Conservation (phyloP, 2,797 vertebrate species). For the Cossypha caffra region DNA sequence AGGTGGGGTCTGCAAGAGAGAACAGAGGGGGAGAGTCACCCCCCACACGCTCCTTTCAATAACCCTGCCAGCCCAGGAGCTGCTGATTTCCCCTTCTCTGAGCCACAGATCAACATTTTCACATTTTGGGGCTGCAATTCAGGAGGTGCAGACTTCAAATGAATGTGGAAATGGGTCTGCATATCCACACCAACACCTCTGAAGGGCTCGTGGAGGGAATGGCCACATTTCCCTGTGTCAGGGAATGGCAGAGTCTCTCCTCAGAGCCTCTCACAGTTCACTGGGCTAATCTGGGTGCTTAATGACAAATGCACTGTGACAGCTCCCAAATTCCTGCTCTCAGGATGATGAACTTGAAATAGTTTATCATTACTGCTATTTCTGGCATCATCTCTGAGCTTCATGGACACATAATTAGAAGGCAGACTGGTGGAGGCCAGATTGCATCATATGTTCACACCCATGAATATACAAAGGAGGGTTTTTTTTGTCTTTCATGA, state of each 20-base stretch:
- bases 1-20: not conserved
- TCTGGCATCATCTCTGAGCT: not conserved
- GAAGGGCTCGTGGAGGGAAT: not conserved
- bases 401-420: not conserved
- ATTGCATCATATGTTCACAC: not conserved
- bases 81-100: not conserved
- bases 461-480: not conserved
- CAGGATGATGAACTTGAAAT: not conserved
- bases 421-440: not conserved
- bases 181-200: not conserved
- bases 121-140: not conserved
- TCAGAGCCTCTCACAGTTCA: not conserved
- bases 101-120: fast-evolving
- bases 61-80: not conserved
- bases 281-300: not conserved
- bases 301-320: not conserved
- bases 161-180: fast-evolving
- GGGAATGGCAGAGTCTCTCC: not conserved
- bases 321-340: not conserved
- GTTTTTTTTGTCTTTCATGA: not conserved
- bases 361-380: not conserved
- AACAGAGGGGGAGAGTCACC: not conserved
- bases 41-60: not conserved
- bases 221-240: not conserved
- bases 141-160: too few species aligned